Conservation (phyloP, 2,797 vertebrate genomes). For the Champsocephalus esox region DNA sequence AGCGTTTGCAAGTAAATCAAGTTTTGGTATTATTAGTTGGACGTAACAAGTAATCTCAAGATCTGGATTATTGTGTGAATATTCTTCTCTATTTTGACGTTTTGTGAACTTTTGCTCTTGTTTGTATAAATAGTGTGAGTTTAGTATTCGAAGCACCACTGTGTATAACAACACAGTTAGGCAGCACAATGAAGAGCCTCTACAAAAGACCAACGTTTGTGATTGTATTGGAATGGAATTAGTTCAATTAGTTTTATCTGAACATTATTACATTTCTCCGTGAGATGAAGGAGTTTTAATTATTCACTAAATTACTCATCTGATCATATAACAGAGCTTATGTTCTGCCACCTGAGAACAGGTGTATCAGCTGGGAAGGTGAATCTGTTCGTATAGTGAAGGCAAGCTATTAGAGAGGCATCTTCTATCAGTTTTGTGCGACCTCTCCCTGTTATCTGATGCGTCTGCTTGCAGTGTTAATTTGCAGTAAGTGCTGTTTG, state of each 20-base stretch:
- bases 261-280: neutral
- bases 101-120: neutral
- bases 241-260: neutral
- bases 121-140: neutral
- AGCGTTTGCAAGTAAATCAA: too few species aligned
- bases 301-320: neutral
- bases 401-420: neutral
- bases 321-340: neutral
- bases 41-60: neutral
- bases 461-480: neutral
- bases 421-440: slow-evolving; percentile 14
- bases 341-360: neutral
- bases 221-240: neutral
- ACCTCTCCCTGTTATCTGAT: slow-evolving; percentile 13
- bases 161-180: too few species aligned
- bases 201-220: neutral
- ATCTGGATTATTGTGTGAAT: neutral
- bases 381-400: neutral
- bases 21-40: neutral
- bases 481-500: slow-evolving; percentile 24
- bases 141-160: neutral
- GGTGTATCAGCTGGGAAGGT: neutral
- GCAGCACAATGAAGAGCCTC: too few species aligned
- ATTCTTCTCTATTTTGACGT: neutral
- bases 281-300: neutral